Percentiles rank a stretch among this genome's conserved stretches.
Evolutionary conservation across 2,888 invertebrate species (phyloP).

Genomic region (Cacoxenus indagator): DNA sequence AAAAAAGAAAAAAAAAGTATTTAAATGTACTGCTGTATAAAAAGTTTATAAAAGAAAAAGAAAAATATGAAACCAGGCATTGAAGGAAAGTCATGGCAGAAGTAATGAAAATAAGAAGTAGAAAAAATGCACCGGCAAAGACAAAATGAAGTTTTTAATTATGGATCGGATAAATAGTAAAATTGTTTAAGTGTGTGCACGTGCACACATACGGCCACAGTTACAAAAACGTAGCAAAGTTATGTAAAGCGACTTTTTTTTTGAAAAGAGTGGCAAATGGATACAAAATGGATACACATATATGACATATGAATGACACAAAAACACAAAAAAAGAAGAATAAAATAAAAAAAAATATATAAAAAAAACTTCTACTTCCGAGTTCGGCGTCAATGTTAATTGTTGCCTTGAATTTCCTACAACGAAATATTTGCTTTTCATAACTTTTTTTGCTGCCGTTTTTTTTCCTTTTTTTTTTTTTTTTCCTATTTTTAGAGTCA

Average conservation of each 20-base stretch:
- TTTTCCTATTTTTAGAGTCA: conserved; percentile 32
- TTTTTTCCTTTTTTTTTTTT: background rate
- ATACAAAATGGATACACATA: background rate
- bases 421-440: background rate
- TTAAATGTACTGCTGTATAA: too few relatives aligned
- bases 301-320: background rate
- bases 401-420: background rate
- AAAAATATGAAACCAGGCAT: background rate
- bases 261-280: too few relatives aligned
- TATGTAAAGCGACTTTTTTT: background rate
- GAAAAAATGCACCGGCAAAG: background rate
- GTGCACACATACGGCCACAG: background rate
- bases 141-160: conserved; percentile 14
- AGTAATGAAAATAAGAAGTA: too few relatives aligned
- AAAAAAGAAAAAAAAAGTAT: conserved; percentile 32
- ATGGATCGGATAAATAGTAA: conserved; percentile 1
- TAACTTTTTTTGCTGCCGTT: background rate
- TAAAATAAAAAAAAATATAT: background rate
- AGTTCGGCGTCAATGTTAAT: conserved; percentile 7
- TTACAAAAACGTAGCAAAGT: background rate
- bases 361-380: background rate
- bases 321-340: background rate
- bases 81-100: background rate
- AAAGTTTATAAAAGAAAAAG: background rate
- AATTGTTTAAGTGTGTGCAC: background rate